A percentile compares a stretch with the other conserved stretches of the same genome.
These are phyloP conservation scores for Cossypha polioptera DNA, from an alignment of 2,797 vertebrate genomes.

Conservation along the genomic window DNA sequence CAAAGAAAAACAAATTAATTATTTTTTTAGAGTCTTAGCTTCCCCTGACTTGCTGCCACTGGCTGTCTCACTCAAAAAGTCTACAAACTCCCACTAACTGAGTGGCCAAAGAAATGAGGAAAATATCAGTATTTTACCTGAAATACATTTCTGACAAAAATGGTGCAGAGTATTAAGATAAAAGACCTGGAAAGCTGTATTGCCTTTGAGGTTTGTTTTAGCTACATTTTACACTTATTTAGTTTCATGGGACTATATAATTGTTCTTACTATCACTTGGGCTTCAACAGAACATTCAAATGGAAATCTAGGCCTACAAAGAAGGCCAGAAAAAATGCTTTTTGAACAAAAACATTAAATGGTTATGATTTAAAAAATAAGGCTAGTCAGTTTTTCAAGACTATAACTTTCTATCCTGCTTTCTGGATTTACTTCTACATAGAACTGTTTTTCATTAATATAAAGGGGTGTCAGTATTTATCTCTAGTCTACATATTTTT, in stretches of 20 bases:
- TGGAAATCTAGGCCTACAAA: fast-evolving
- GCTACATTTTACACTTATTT: not conserved
- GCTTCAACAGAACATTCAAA: not conserved
- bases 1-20: not conserved
- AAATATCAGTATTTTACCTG: not conserved
- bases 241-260: not conserved
- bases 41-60: not conserved
- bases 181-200: not conserved
- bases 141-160: not conserved
- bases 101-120: not conserved
- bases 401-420: not conserved
- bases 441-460: not conserved
- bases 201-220: not conserved
- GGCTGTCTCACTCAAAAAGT: not conserved
- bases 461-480: not conserved
- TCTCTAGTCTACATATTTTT: not conserved
- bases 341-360: not conserved
- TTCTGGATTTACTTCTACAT: not conserved
- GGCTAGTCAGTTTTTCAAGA: not conserved
- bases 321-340: not conserved
- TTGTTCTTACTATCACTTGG: not conserved
- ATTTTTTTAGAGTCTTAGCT: not conserved
- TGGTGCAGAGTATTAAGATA: not conserved
- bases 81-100: not conserved
- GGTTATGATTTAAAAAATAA: not conserved